Base-by-base conservation (phyloP, 2,888 invertebrate species). In the Euzophera pinguis region DNA sequence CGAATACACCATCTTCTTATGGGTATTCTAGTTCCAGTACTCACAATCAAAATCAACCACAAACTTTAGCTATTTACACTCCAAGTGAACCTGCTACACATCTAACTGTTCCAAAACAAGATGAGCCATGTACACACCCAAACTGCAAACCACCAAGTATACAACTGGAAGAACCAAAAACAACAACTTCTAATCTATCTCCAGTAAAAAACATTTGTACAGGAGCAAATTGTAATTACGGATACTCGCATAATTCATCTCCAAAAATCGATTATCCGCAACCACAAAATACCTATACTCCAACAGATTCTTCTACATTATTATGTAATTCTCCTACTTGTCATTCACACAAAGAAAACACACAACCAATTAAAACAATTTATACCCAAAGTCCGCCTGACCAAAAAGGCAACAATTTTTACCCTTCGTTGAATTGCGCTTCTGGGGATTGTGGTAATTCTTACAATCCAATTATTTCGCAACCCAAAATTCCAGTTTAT, bases 101-200 rank as follows among this genome's bases (percentile, higher is more conserved):
- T 58, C 71, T 84, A 52, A 75, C 75, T 54, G 64, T 78, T 14
- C 85, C 87, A 12, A 81, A 81, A 64, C 52, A 71, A 50, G 71
- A 59, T 43, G 51, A 63, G n/a, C 59, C 65, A 32, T 74, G 75
- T 51, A 64, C 57, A 42, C 0, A 16, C 14, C 45, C 45, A 34
- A 32, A 45, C 12, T 45, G 45, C 14, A 45, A 55, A 42, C 16
- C 54, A 17, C 45, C 55, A 27, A 59, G 43, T 14, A n/a, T 51
- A 57, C 29, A 59, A 53, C 32, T 48, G 16, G 47, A 47, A 45
- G 32, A 8, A 10, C 45, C 29, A 16, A 32, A 32, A 10, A 4
- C 6, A 14, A 6, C 32, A 10, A 29, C 45, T 9, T 13, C 32
- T 8, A 43, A 43, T 34, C 12, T 32, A 6, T 16, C 45, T 32